These are phyloP conservation scores for Meloidogyne hapla DNA, from an alignment of 1,140 invertebrate species.

Conservation along the genomic window DNA sequence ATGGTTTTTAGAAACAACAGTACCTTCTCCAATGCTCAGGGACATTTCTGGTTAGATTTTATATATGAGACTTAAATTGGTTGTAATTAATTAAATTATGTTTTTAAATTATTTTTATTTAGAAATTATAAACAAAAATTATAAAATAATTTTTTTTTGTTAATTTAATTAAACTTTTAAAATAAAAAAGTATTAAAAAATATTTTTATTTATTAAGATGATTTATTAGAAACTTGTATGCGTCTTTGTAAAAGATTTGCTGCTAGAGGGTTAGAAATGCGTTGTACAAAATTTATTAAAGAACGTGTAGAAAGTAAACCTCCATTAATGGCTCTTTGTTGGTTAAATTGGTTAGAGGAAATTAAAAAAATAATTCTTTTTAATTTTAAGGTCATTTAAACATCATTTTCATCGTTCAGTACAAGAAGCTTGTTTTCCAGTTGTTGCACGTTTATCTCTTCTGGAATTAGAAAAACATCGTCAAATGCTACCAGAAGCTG, in stretches of 20 bases:
- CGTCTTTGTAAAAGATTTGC: slow-evolving; percentile 58
- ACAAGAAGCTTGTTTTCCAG: slow-evolving; percentile 58
- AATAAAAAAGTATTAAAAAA: no score
- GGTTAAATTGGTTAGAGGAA: slow-evolving; percentile 55
- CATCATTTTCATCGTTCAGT: slow-evolving; percentile 56
- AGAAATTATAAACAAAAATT: no score
- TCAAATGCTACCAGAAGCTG: slow-evolving; percentile 58
- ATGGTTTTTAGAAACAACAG: slow-evolving; percentile 59
- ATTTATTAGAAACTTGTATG: slow-evolving; percentile 63
- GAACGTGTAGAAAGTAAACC: slow-evolving; percentile 54
- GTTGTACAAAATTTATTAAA: slow-evolving; percentile 45
- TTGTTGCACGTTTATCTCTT: slow-evolving; percentile 56
- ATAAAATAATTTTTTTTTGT: no score
- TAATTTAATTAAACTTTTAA: no score
- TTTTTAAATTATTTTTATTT: no score
- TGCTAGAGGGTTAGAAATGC: slow-evolving; percentile 26
- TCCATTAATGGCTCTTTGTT: slow-evolving; percentile 61
- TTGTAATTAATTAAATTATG: no score
- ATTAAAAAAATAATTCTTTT: neutral
- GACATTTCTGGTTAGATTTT: slow-evolving; percentile 54
- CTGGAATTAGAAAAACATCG: slow-evolving; percentile 54
- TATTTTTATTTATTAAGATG: slow-evolving; percentile 46
- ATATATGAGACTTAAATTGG: no score
- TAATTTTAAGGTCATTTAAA: slow-evolving; percentile 45
- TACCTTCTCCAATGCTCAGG: slow-evolving; percentile 56